Conservation (phyloP, 2,888 invertebrate genomes). For the Eubasilissa splendida region DNA sequence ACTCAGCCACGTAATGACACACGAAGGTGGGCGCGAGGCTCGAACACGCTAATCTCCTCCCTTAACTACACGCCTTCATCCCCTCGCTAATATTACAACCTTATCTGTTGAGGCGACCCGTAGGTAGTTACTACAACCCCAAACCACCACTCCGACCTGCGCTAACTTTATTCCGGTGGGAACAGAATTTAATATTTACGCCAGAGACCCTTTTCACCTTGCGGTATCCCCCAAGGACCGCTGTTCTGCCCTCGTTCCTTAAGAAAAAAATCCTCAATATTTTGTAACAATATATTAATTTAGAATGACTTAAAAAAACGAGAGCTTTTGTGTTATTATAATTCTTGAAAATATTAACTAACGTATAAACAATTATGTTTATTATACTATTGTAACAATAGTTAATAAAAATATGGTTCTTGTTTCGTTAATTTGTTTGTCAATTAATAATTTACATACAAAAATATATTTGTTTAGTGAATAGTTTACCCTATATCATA, state of each 20-base stretch:
- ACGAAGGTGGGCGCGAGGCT: constrained; percentile 5
- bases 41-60: constrained; percentile 24
- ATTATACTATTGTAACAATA: too few relatives aligned
- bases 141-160: neutral
- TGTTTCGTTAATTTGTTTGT: too few relatives aligned
- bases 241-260: constrained; percentile 27
- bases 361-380: too few relatives aligned
- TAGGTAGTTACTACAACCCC: neutral
- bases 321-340: too few relatives aligned
- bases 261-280: constrained; percentile 26
- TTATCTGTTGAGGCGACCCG: constrained; percentile 29
- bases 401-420: too few relatives aligned
- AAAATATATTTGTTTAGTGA: too few relatives aligned
- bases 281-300: constrained; percentile 14
- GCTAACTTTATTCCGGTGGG: constrained; percentile 23
- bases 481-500: too few relatives aligned
- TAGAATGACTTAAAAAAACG: too few relatives aligned
- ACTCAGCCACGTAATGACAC: neutral
- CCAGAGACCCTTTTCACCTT: constrained; percentile 19
- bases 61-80: constrained; percentile 6
- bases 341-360: too few relatives aligned
- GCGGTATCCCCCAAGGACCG: constrained; percentile 25
- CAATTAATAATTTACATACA: too few relatives aligned
- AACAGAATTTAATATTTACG: constrained; percentile 36
- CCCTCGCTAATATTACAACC: constrained; percentile 15